Evolutionary conservation across 2,797 vertebrate species (phyloP), one percentile per base, ranked within the genome.

Genomic region (Zalophus californianus): DNA sequence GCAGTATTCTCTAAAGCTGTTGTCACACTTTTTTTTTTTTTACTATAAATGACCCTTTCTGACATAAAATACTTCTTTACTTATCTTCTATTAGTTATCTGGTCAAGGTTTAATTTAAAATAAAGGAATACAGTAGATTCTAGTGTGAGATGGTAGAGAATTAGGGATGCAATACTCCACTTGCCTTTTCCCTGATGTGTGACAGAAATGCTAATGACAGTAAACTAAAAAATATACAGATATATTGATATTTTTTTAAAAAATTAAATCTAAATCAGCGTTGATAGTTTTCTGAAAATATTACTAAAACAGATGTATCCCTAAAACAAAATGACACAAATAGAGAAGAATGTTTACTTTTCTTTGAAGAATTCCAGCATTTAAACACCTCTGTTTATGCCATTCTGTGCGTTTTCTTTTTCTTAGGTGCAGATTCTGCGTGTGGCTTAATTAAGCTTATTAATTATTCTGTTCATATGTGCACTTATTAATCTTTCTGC

Each of bases 1-100:
- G 78, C 10, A 16, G 3, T 54, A 18, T 66, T 78, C 35, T 85
- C 25, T 87, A 90, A 90, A 92, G 13, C 3, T 90, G 23, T 87
- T 48, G 0, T 64, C n/a, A 83, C 0, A 78, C 20, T 78, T 84
- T 66, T 66, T 64, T 66, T 66, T 66, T 68, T 68, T 68, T 68
- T 41, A 73, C 15, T 66, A 80, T 38, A 95, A 82, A 75, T 41
- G 7, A 52, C 10, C 18, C 54, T 56, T 90, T 94, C 35, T 82
- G 35, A 50, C 29, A 89, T 16, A 92, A 85, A 82, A 48, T 73
- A 70, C 62, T 92, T 88, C 11, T 94, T 90, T 82, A 58, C 27
- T 90, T 58, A 78, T 7, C 8, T 95, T 64, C 12, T 70, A 82
- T 88, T 88, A 77, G 15, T 70, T 84, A 54, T 58, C n/a, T 94